Base-by-base conservation (phyloP, 2,797 vertebrate species). In the Selene dorsalis region DNA sequence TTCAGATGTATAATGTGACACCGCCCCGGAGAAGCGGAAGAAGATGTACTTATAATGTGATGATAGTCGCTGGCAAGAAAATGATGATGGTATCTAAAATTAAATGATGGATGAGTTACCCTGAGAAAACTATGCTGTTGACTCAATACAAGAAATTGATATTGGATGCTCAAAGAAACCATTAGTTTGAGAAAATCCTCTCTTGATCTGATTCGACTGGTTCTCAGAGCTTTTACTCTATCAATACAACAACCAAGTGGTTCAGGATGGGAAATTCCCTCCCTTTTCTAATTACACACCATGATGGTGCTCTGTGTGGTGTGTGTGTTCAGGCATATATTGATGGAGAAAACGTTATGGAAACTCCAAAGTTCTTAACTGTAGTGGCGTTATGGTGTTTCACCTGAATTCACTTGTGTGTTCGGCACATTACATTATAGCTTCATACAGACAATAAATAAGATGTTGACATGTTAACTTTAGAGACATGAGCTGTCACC, bases 211-310 rank as follows among this genome's bases (percentile, higher is more conserved):
- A 53, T 43, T 28, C 59, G 58, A 11, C 68, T 48, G 6, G 17
- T 39, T 76, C 60, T 38, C n/a, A 50, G 13, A 35, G 30, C 2
- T 3, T 55, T 45, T 12, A 10, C 14, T 47, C 28, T 3, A 47
- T 73, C 18, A 55, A 47, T 55, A 52, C 32, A 66, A 66, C 22
- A 43, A 5, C 50, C 1, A 6, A 45, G 52, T 48, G 26, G n/a
- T 53, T 72, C 62, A 35, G 16, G 24, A 39, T 63, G 2, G 14
- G 32, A 66, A 56, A 57, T 66, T 68, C 41, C 38, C 59, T 43
- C 24, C 1, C 2, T 26, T 75, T 77, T 57, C 11, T 35, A 3
- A 43, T 39, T 55, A 41, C 3, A 45, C 14, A 18, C 22, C 10
- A 45, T 32, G 74, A 1, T 13, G 28, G 0, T 1, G 1, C 10